These are phyloP conservation scores for Drosophila demipolita DNA, from an alignment of 2,888 invertebrate genomes.

Conservation along the genomic window DNA sequence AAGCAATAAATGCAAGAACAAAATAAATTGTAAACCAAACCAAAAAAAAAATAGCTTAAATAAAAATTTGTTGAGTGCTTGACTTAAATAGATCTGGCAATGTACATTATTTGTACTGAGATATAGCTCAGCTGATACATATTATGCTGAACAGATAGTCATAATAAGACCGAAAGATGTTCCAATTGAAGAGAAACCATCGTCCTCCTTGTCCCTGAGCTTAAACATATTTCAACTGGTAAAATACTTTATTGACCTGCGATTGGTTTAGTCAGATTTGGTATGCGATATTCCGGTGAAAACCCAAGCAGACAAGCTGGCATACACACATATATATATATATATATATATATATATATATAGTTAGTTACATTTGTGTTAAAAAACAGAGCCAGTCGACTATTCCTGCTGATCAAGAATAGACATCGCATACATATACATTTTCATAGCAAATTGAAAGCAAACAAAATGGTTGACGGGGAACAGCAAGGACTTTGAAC, in stretches of 20 bases:
- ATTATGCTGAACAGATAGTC: background rate
- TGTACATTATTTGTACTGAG: background rate
- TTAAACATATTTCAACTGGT: background rate
- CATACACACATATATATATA: background rate
- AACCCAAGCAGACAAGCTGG: background rate
- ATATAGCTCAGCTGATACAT: background rate
- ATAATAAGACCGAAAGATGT: background rate
- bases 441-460: slow-evolving; percentile 32
- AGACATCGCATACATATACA: background rate
- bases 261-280: background rate
- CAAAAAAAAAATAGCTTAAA: slow-evolving; percentile 13
- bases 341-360: background rate
- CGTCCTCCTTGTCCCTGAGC: background rate
- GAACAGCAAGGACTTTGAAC: background rate
- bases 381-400: background rate
- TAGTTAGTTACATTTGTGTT: background rate
- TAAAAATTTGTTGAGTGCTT: slow-evolving; percentile 8
- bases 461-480: slow-evolving; percentile 28
- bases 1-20: slow-evolving; percentile 32
- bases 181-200: background rate
- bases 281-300: background rate
- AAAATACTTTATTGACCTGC: background rate
- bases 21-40: slow-evolving; percentile 5
- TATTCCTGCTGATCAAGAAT: background rate
- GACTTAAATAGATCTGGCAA: background rate